Evolutionary conservation across 1,140 invertebrate genomes (phyloP), one percentile per base, ranked within the genome.

Genomic region (Drosophila kanapiae): DNA sequence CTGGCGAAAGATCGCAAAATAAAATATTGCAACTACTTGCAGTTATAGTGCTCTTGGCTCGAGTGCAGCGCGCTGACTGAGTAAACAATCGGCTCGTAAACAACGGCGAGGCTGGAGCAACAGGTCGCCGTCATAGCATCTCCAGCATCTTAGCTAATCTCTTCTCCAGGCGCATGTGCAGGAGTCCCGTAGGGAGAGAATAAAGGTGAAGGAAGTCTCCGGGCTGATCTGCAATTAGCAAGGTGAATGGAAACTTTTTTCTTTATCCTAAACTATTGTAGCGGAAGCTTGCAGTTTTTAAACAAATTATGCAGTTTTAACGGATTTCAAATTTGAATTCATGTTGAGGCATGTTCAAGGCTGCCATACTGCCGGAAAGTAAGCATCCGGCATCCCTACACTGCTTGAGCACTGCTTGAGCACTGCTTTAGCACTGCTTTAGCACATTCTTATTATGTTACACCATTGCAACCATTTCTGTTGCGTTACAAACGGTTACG

Each of bases 31-130:
- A 43, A 45, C 33, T 38, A 59, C 27, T 63, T 59, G 51, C 35
- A 53, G 63, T 53, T 45, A 51, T 61, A 65, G 60, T 86, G 83
- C 60, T 64, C 53, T 53, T 70, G 62, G 43, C 49, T 18, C 77
- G 77, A 87, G 40, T 49, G 77, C 84, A 80, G 42, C 68, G 47
- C 48, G 63, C 33, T 69, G 78, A 87, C 80, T 84, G 80, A 80
- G 47, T 72, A 51, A 90, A 79, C 75, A 70, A 76, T 57, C 42
- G 53, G 38, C 47, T 42, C 59, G 68, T 65, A 78, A 65, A 69
- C 74, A 74, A 63, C 59, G 16, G 16, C 63, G 16, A 29, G 35
- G 35, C 59, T 49, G 47, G 38, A 77, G 78, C 82, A 88, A 86
- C 83, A 86, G 57, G 83, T 86, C 37, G 33, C 47, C 33, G 16